Base-by-base conservation (phyloP, 2,888 invertebrate species). In the Pollenia griseotomentosa region DNA sequence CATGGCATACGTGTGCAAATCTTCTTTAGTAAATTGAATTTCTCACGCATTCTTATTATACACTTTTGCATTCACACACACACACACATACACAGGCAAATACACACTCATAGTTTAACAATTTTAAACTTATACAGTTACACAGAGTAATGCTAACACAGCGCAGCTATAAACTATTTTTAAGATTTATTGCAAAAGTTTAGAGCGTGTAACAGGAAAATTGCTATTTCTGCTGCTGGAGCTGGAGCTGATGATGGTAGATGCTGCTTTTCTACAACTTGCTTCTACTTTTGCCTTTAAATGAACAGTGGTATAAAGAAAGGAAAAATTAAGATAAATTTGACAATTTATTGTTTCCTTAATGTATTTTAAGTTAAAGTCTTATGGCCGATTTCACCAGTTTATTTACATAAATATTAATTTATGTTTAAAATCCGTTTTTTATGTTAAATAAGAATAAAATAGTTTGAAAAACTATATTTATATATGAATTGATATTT, bases 151-250 rank as follows among this genome's bases (percentile, higher is more conserved):
- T 79, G 53, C 70, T 57, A 75, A 57, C 59, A 73, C 73, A 78
- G 78, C 71, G 71, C 77, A 87, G 77, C 87, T 81, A 87, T 87
- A 87, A 87, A 87, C 87, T 87, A 87, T 87, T 87, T 87, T 87
- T 78, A 87, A 87, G 87, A 87, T 87, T 87, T 87, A 87, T 87
- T 87, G 87, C 81, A 87, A 87, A 87, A 87, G 87, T 87, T 87
- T 87, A 59, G 84, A 87, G 87, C 87, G 87, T 84, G 87, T 87
- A 84, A 79, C 81, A 87, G 73, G 84, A 75, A 87, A 84, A 87
- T 87, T 87, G 84, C 81, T 84, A 66, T 61, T 77, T 65, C 66
- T 82, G 53, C 33, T 23, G 78, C 73, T 78, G 11, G 19, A 57
- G 78, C 73, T 78, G 11, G 19, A 57, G 79, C 57, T 65, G 61